Conservation (phyloP, 2,797 vertebrate genomes). For the Muscicapa comitata region DNA sequence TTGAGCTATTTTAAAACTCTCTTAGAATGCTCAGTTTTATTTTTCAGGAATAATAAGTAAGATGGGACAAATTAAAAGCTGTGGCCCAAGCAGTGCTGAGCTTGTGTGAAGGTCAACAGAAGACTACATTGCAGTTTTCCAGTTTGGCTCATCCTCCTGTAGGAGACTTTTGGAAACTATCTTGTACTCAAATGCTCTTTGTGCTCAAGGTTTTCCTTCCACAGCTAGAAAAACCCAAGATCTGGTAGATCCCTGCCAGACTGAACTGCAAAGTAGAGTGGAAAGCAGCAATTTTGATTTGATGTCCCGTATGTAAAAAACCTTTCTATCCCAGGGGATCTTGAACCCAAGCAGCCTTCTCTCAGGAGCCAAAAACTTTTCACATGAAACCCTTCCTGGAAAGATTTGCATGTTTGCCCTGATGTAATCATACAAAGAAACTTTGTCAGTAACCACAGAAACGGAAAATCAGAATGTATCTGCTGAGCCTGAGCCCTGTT, state of each 20-base stretch:
- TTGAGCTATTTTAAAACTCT: background rate
- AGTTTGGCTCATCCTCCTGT: background rate
- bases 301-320: background rate
- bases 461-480: background rate
- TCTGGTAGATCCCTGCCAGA: background rate
- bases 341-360: background rate
- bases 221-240: background rate
- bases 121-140: background rate
- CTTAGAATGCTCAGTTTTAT: background rate
- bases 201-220: background rate
- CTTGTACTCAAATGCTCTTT: background rate
- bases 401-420: background rate
- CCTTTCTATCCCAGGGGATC: background rate
- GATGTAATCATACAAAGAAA: background rate
- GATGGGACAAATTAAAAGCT: background rate
- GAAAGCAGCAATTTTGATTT: background rate
- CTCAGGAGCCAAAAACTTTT: background rate
- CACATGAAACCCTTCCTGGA: background rate
- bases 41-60: constrained; percentile 1
- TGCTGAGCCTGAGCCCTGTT: background rate
- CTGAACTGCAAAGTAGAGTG: background rate
- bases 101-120: background rate
- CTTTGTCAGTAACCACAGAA: background rate
- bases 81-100: background rate
- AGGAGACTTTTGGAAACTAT: background rate